Conservation (phyloP, 2,888 invertebrate genomes). For the Sthenelais limicola region DNA sequence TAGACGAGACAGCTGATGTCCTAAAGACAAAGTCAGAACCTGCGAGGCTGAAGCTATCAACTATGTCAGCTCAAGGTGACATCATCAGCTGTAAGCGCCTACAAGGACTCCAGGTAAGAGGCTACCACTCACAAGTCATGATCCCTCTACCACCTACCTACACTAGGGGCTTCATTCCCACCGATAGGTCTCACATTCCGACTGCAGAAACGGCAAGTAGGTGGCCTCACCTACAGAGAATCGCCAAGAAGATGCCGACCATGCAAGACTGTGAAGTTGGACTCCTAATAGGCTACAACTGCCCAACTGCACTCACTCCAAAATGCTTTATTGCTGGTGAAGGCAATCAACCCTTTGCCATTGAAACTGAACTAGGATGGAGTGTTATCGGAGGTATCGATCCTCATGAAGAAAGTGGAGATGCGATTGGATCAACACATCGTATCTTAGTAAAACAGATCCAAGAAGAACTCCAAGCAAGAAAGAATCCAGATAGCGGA, state of each 20-base stretch:
- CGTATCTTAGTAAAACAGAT: too few species aligned
- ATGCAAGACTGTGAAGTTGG: constrained; percentile 49
- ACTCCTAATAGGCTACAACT: constrained; percentile 53
- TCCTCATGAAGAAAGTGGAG: background rate
- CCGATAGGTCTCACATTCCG: background rate
- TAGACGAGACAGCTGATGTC: too few species aligned
- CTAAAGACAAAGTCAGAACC: too few species aligned
- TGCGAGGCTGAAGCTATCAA: too few species aligned
- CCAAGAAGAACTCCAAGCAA: too few species aligned
- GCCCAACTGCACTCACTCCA: constrained; percentile 48
- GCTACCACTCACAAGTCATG: too few species aligned
- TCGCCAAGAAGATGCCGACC: constrained; percentile 45
- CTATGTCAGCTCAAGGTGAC: too few species aligned
- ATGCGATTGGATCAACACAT: too few species aligned
- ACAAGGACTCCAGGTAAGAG: too few species aligned
- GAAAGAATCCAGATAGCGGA: too few species aligned
- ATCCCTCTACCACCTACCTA: background rate
- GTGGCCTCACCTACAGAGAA: constrained; percentile 47
- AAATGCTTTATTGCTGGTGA: constrained; percentile 41
- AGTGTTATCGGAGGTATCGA: background rate
- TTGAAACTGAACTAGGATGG: constrained; percentile 49
- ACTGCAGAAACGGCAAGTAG: too few species aligned
- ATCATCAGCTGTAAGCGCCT: too few species aligned
- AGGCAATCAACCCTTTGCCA: constrained; percentile 49
- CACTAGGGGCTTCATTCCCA: background rate